Base-by-base conservation (phyloP, 2,888 invertebrate genomes). In the Chesias legatella region DNA sequence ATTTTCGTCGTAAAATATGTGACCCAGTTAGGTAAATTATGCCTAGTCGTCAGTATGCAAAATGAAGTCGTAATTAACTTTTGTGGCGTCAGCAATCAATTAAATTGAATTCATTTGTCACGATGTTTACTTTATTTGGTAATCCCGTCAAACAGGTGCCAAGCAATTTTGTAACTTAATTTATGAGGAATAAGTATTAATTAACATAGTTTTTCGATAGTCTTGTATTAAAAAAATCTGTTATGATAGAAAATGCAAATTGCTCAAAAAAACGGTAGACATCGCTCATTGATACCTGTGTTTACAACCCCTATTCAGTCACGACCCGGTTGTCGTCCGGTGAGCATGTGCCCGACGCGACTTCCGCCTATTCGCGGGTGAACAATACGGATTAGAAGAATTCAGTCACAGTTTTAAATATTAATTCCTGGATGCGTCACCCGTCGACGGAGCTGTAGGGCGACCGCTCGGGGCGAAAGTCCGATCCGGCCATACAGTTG, bases 391-490 rank as follows among this genome's bases (percentile, higher is more conserved):
- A 45, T 44, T 49, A 38, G 48, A 51, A 56, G 58, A 62, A 64
- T 58, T 58, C 69, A 60, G 65, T 73, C 67, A 71, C 60, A 55
- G 56, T 60, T 73, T 72, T 67, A 75, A 69, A 70, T 74, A 78
- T 79, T 73, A 71, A 72, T 79, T 83, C 81, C 85, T 84, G 85
- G 82, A 84, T 82, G 79, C 77, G 84, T 80, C 81, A 83, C 77
- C 62, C 64, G 68, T 84, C 71, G 79, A 44, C 62, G 56, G 81
- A 85, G 77, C 70, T 69, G 85, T 86, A 76, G 85, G 83, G 83
- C 86, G 83, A 86, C 84, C 77, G 82, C 85, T 88, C 82, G 86
- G 84, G 83, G 85, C 86, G 86, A 83, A 83, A 85, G 86, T 86
- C 83, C 80, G 67, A 72, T 63, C 59, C 66, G 80, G 80, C 74